A percentile compares a stretch with the other conserved stretches of the same genome.
These are phyloP conservation scores for Riparia riparia DNA, from an alignment of 2,113 vertebrate genomes.

Conservation along the genomic window DNA sequence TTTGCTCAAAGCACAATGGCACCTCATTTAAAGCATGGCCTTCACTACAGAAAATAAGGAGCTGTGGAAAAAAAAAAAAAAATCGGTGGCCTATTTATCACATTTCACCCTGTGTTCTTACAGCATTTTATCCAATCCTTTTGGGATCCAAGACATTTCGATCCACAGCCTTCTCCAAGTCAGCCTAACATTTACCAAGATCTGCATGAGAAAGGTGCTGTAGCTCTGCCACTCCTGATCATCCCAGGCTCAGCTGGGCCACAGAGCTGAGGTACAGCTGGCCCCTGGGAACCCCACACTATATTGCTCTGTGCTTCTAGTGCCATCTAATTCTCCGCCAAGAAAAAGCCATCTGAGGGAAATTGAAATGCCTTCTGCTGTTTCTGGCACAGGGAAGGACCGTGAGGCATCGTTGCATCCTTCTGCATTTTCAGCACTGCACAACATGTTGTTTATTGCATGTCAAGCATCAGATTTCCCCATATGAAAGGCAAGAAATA, in stretches of 20 bases:
- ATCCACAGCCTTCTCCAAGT: background rate
- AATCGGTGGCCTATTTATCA: background rate
- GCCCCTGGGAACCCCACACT: rapidly evolving
- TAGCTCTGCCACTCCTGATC: background rate
- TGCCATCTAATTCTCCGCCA: background rate
- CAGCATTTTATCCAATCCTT: background rate
- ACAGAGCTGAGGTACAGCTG: background rate
- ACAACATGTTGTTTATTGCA: background rate
- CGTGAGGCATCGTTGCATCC: background rate
- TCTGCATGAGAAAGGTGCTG: background rate
- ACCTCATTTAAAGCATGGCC: background rate
- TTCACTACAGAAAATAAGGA: background rate
- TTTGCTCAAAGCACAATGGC: background rate
- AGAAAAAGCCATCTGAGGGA: constrained; percentile 9
- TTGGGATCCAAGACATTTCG: background rate
- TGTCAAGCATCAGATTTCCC: background rate
- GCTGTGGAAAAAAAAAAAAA: background rate
- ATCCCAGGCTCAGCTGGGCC: background rate
- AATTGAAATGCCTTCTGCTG: constrained; percentile 27
- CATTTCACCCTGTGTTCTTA: background rate
- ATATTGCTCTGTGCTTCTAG: background rate
- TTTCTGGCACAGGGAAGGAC: background rate
- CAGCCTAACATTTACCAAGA: background rate
- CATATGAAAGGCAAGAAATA: background rate
- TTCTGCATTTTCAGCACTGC: constrained; percentile 1